These are phyloP conservation scores for Cnemophilus loriae DNA, from an alignment of 2,113 vertebrate genomes.

Conservation along the genomic window DNA sequence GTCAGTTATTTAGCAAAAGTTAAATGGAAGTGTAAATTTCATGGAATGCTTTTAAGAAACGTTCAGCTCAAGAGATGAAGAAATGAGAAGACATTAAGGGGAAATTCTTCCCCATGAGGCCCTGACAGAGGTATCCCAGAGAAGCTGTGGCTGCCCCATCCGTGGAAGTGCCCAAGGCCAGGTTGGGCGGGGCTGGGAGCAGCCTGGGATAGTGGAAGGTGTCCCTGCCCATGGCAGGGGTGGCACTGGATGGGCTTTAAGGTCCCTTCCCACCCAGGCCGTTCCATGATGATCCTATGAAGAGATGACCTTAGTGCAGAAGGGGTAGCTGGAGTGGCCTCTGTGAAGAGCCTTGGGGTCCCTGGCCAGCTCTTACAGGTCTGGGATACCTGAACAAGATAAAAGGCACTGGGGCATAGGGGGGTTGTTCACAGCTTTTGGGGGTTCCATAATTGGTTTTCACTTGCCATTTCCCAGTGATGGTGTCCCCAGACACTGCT, in stretches of 20 bases:
- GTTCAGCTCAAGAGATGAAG: neutral
- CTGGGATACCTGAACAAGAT: neutral
- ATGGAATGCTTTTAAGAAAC: neutral
- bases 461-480: neutral
- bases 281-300: neutral
- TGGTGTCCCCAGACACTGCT: neutral
- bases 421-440: neutral
- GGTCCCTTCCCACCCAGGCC: neutral
- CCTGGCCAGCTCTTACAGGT: fast-evolving
- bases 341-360: neutral
- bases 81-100: neutral
- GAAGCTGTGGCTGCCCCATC: neutral
- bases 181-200: neutral
- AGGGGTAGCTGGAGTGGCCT: neutral
- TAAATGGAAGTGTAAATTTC: neutral
- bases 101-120: neutral
- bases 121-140: neutral
- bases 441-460: neutral
- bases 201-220: neutral
- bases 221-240: neutral
- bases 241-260: neutral
- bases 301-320: neutral
- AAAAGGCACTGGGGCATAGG: neutral
- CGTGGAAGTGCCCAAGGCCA: neutral
- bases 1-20: neutral